Evolutionary conservation across 2,797 vertebrate species (phyloP).

Genomic region (Carcharodon carcharias): DNA sequence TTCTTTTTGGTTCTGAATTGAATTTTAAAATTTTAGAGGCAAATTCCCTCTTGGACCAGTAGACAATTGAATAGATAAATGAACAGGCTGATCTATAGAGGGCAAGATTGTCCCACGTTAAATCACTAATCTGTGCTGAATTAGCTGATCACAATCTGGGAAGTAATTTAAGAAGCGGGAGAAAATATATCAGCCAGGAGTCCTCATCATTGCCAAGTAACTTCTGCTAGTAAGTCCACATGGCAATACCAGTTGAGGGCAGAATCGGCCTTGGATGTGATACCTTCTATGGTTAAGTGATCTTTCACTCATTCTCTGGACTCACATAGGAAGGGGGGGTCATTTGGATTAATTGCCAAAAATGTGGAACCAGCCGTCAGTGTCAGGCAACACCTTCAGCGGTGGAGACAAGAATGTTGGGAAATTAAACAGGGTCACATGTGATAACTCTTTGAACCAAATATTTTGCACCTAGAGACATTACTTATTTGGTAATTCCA

Average conservation of each 20-base stretch:
- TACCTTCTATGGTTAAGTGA: background rate
- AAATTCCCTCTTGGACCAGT: background rate
- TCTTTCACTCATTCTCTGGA: background rate
- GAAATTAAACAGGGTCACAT: background rate
- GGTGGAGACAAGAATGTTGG: background rate
- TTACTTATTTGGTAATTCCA: background rate
- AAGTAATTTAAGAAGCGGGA: background rate
- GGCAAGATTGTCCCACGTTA: background rate
- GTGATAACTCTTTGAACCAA: background rate
- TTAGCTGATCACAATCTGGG: background rate
- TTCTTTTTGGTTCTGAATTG: background rate
- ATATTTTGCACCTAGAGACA: background rate
- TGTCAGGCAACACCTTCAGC: background rate
- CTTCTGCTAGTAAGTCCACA: background rate
- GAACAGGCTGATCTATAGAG: background rate
- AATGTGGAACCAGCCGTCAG: too few species aligned
- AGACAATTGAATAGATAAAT: background rate
- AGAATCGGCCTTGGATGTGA: background rate
- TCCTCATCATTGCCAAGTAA: background rate
- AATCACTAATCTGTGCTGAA: background rate
- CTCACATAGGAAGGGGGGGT: background rate
- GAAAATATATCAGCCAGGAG: background rate
- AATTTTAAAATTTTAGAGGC: background rate
- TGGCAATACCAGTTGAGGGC: background rate
- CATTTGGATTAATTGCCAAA: background rate